A percentile compares a stretch with the other conserved stretches of the same genome.
Evolutionary conservation across 2,113 vertebrate genomes (phyloP).

Genomic region (Orycteropus afer): DNA sequence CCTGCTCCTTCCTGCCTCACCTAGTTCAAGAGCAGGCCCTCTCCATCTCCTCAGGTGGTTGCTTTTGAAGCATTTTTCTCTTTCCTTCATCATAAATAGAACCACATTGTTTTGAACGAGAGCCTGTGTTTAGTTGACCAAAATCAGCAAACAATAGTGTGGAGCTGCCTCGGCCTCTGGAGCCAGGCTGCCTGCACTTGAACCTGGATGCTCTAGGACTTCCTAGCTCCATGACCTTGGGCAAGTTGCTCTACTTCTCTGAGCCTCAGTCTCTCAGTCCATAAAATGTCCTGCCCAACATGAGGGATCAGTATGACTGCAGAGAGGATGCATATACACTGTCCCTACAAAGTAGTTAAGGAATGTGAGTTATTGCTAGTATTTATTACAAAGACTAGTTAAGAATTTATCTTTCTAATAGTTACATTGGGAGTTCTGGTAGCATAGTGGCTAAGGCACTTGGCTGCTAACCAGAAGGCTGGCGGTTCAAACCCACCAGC

Average conservation of each 20-base stretch:
- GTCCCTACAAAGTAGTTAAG: neutral
- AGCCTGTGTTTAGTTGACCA: neutral
- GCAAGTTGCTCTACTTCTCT: no score
- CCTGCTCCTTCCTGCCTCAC: conserved; percentile 50
- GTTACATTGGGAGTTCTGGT: no score
- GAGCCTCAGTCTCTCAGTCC: no score
- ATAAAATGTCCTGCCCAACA: neutral
- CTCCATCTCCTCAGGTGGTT: conserved; percentile 52
- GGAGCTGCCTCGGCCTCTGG: neutral
- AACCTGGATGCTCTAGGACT: neutral
- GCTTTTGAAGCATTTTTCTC: conserved; percentile 48
- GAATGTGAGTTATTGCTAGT: neutral
- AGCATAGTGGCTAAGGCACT: no score
- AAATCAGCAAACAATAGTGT: neutral
- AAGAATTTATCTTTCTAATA: neutral
- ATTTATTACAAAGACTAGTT: neutral
- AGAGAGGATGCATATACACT: neutral
- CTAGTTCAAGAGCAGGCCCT: neutral
- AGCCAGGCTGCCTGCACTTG: neutral
- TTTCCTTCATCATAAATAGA: conserved; percentile 19
- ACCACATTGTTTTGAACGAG: neutral
- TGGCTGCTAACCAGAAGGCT: no score
- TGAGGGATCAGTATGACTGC: no score
- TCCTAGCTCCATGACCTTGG: neutral
- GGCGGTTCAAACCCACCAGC: no score